phyloP scores from a whole-genome alignment of 2,888 invertebrate species.

The Nemurella pictetii region DNA sequence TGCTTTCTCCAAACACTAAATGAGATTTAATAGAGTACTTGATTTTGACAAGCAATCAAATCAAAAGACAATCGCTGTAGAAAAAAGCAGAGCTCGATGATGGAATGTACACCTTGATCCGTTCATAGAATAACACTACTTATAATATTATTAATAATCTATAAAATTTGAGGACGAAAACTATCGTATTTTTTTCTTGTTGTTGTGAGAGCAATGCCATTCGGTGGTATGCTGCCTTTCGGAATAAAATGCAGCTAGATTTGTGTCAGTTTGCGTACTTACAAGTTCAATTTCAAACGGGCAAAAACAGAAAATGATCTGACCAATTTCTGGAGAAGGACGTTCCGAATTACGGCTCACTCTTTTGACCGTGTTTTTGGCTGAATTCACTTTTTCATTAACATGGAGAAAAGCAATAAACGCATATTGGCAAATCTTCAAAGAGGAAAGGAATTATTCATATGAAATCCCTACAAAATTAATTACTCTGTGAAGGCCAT shows the following conservation, averaged over 20 bases:
- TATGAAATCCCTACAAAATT: slow-evolving; percentile 2
- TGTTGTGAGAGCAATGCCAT: no score
- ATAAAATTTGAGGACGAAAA: no score
- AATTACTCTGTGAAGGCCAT: background rate
- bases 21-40: background rate
- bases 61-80: background rate
- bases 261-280: no score
- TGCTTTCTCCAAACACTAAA: background rate
- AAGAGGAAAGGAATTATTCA: slow-evolving; percentile 22
- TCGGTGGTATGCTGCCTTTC: no score
- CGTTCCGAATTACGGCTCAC: background rate
- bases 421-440: slow-evolving; percentile 14
- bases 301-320: background rate
- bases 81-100: background rate
- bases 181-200: no score
- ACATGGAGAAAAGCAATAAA: slow-evolving; percentile 6
- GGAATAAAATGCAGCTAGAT: no score
- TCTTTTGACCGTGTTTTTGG: background rate
- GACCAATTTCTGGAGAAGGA: background rate
- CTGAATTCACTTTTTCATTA: slow-evolving; percentile 14
- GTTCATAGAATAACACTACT: background rate
- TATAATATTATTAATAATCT: no score
- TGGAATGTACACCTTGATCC: background rate
- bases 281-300: background rate
- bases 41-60: background rate